These are phyloP conservation scores for Gisinianus flammeolus DNA, from an alignment of 2,888 invertebrate species.

Conservation along the genomic window DNA sequence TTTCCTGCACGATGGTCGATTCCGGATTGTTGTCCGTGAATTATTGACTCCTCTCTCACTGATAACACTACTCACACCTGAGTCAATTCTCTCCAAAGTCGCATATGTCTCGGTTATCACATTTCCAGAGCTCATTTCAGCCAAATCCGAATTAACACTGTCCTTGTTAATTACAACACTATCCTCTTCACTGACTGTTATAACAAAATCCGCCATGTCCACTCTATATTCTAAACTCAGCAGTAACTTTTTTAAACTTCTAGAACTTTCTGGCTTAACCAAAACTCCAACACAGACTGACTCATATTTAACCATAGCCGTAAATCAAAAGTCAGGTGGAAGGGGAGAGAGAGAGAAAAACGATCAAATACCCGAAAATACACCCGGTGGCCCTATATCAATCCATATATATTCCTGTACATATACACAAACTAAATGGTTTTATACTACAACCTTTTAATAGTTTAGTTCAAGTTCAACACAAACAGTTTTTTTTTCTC, in stretches of 20 bases:
- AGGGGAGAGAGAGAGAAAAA: background rate
- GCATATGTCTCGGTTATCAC: background rate
- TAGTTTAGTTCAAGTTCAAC: background rate
- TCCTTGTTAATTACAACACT: background rate
- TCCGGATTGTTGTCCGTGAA: constrained; percentile 1
- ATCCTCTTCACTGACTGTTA: constrained; percentile 27
- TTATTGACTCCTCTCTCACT: background rate
- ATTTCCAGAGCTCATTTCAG: background rate
- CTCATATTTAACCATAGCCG: constrained; percentile 44
- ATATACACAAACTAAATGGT: too few species aligned
- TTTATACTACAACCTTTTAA: too few species aligned
- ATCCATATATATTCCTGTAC: too few species aligned
- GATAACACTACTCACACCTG: background rate
- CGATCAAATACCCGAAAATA: background rate
- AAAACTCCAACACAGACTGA: constrained; percentile 43
- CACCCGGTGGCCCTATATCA: too few species aligned
- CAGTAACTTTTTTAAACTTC: background rate
- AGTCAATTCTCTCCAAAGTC: constrained; percentile 18
- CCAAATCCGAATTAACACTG: background rate
- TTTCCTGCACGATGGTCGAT: constrained; percentile 29
- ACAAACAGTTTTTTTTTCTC: constrained; percentile 5
- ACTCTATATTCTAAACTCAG: constrained; percentile 24
- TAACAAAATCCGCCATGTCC: constrained; percentile 39
- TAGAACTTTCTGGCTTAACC: constrained; percentile 36
- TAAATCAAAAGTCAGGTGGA: background rate